These are phyloP conservation scores for Drosophila silvestris DNA, from an alignment of 2,888 invertebrate genomes.

Conservation along the genomic window DNA sequence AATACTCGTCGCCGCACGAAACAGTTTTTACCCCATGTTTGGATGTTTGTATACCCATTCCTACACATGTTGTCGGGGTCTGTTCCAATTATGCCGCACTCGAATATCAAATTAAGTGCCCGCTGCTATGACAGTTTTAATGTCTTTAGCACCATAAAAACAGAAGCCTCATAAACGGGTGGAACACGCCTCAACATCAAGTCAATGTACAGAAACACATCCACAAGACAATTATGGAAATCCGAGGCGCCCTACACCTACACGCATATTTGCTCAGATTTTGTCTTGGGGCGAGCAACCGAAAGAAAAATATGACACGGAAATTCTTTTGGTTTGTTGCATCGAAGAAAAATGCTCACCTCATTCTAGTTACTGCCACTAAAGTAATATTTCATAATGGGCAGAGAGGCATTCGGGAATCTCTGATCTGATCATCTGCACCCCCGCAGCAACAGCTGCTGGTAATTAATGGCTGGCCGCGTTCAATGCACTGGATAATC, in stretches of 20 bases:
- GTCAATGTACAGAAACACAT: constrained; percentile 3
- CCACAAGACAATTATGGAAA: constrained; percentile 59
- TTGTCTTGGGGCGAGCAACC: neutral
- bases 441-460: constrained; percentile 68
- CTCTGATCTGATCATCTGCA: constrained; percentile 4
- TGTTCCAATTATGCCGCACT: constrained; percentile 75
- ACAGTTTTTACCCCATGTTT: constrained; percentile 39
- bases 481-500: constrained; percentile 82
- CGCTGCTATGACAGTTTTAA: constrained; percentile 80
- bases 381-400: constrained; percentile 73
- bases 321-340: constrained; percentile 48
- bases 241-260: constrained; percentile 60
- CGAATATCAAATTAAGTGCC: constrained; percentile 81
- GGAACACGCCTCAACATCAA: constrained; percentile 27
- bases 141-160: constrained; percentile 76
- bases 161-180: constrained; percentile 55
- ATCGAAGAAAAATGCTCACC: constrained; percentile 47
- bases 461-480: constrained; percentile 78
- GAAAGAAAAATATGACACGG: constrained; percentile 49
- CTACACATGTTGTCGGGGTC: constrained; percentile 63
- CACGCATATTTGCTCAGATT: constrained; percentile 25
- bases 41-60: constrained; percentile 37
- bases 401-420: constrained; percentile 57
- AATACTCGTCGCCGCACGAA: constrained; percentile 47
- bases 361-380: constrained; percentile 27